Conservation (phyloP, 2,113 vertebrate genomes). For the Erythrolamprus reginae region DNA sequence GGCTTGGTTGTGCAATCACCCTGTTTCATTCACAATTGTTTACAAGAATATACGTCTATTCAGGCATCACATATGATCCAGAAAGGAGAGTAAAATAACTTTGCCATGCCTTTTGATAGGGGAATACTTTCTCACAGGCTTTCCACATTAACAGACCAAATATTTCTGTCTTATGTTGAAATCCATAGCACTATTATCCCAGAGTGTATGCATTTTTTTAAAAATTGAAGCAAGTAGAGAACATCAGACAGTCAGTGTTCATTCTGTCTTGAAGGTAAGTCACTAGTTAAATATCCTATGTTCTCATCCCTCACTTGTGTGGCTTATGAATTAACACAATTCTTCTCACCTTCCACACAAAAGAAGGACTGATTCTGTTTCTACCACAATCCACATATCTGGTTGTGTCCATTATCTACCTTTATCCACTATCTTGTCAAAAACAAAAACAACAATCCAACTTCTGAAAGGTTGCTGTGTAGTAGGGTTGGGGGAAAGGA, state of each 20-base stretch:
- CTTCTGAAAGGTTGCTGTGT: background rate
- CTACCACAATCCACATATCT: background rate
- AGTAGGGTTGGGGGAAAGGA: background rate
- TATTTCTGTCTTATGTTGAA: background rate
- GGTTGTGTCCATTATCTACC: background rate
- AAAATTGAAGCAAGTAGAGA: background rate
- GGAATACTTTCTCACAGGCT: background rate
- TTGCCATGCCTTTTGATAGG: background rate
- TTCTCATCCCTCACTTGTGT: background rate
- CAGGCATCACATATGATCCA: background rate
- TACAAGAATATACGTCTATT: background rate
- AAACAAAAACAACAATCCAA: background rate
- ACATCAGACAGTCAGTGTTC: background rate
- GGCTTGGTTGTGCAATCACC: background rate
- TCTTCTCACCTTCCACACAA: background rate
- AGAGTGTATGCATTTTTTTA: background rate
- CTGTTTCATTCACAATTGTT: background rate
- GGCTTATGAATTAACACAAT: background rate
- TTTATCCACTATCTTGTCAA: background rate
- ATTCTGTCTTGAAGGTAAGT: background rate
- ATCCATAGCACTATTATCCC: background rate
- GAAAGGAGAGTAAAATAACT: background rate
- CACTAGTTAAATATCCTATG: background rate
- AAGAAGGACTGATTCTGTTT: background rate
- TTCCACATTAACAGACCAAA: background rate